Percentiles rank a stretch among this genome's conserved stretches.
Evolutionary conservation across 1,140 invertebrate genomes (phyloP).

Genomic region (Doryteuthis pealeii): DNA sequence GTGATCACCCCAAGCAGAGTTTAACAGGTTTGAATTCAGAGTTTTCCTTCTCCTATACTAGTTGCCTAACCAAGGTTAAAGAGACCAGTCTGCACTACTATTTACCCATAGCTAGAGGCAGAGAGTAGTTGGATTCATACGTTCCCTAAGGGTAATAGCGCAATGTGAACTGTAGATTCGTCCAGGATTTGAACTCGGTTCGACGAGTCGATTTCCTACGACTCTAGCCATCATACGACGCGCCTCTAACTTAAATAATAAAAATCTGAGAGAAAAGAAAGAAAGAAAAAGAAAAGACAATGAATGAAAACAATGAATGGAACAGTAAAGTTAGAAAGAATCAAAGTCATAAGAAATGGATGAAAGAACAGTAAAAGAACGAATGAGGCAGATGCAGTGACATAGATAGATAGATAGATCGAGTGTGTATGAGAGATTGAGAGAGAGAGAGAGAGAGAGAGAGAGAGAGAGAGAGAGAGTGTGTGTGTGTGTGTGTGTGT

Average conservation of each 20-base stretch:
- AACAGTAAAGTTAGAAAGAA: neutral
- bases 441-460: neutral
- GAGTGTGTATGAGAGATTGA: neutral
- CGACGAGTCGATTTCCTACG: too few relatives aligned
- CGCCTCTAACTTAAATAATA: conserved; percentile 16
- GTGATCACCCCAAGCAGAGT: too few relatives aligned
- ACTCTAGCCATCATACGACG: conserved; percentile 14
- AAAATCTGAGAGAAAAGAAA: conserved; percentile 21
- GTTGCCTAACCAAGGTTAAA: too few relatives aligned
- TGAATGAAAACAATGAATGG: neutral
- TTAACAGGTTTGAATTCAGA: too few relatives aligned
- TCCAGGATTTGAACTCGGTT: too few relatives aligned
- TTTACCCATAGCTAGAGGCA: too few relatives aligned
- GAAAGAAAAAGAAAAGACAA: conserved; percentile 13
- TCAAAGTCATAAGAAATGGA: neutral
- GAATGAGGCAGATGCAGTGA: neutral
- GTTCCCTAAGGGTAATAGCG: neutral
- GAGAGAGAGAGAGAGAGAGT: neutral
- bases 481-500: neutral
- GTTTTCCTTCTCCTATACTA: too few relatives aligned
- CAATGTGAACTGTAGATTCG: neutral
- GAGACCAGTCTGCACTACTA: too few relatives aligned
- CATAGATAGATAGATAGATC: neutral
- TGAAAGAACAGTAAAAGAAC: neutral
- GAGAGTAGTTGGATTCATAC: too few relatives aligned